phyloP scores from a whole-genome alignment of 2,888 invertebrate genomes.

The Drosophila mercatorum region DNA sequence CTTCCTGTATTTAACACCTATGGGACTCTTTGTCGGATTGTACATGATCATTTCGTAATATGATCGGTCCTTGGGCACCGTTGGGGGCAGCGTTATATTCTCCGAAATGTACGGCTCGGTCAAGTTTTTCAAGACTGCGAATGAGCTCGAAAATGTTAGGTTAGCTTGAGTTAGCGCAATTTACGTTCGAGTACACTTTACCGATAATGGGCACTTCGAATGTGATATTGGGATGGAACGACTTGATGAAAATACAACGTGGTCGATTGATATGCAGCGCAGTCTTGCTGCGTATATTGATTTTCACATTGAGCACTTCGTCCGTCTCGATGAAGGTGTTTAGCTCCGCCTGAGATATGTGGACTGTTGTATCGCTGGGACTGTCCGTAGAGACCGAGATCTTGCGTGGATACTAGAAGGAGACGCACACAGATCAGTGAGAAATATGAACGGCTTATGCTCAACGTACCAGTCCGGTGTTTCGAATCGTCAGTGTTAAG shows the following conservation, averaged over 20 bases:
- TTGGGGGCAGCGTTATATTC: slow-evolving; percentile 47
- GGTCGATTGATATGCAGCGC: slow-evolving; percentile 56
- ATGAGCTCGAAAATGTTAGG: no score
- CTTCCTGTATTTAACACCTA: slow-evolving; percentile 41
- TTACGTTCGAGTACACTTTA: slow-evolving; percentile 20
- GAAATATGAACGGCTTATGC: background rate
- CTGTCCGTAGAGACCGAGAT: slow-evolving; percentile 68
- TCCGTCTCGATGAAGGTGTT: slow-evolving; percentile 68
- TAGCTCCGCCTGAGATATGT: slow-evolving; percentile 29
- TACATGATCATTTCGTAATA: slow-evolving; percentile 72
- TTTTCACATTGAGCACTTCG: slow-evolving; percentile 48
- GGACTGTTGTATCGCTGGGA: slow-evolving; percentile 53
- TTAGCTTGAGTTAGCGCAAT: background rate
- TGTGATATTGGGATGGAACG: slow-evolving; percentile 75
- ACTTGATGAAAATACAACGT: slow-evolving; percentile 67
- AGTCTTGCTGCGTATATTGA: slow-evolving; percentile 50
- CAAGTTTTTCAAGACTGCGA: slow-evolving; percentile 33
- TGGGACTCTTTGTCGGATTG: slow-evolving; percentile 57
- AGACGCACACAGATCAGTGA: no score
- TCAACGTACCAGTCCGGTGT: slow-evolving; percentile 54
- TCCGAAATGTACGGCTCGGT: slow-evolving; percentile 34
- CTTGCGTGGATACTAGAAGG: slow-evolving; percentile 66
- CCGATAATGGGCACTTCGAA: slow-evolving; percentile 79
- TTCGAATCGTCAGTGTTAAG: slow-evolving; percentile 47
- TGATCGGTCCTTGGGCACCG: slow-evolving; percentile 47